Evolutionary conservation across 2,888 invertebrate species (phyloP).

Genomic region (Mythimna pallens): DNA sequence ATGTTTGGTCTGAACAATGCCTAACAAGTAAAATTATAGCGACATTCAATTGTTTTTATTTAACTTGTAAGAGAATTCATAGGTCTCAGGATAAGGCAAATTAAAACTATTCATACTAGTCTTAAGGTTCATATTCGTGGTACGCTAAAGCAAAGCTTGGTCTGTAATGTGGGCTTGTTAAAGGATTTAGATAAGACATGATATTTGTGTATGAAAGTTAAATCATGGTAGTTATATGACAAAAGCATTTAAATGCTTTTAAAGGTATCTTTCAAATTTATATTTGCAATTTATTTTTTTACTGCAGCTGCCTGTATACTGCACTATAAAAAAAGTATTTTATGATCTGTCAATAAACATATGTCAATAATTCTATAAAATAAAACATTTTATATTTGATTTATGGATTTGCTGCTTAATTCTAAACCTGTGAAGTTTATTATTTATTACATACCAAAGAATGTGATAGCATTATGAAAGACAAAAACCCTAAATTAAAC

Average conservation of each 20-base stretch:
- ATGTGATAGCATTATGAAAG: constrained; percentile 47
- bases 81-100: constrained; percentile 57
- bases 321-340: constrained; percentile 16
- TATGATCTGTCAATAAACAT: not conserved
- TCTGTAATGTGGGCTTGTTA: constrained; percentile 65
- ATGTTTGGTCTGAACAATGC: too few species aligned
- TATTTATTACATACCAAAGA: constrained; percentile 38
- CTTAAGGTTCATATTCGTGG: constrained; percentile 58
- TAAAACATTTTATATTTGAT: not conserved
- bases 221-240: constrained; percentile 42
- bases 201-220: constrained; percentile 36
- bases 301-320: constrained; percentile 30
- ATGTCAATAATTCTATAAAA: constrained; percentile 2
- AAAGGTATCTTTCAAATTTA: constrained; percentile 12
- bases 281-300: constrained; percentile 31
- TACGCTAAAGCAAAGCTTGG: constrained; percentile 67
- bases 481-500: constrained; percentile 23
- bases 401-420: not conserved
- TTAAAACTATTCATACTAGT: constrained; percentile 57
- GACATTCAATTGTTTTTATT: constrained; percentile 23
- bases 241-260: constrained; percentile 25
- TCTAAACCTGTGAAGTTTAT: constrained; percentile 6
- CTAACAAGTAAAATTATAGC: constrained; percentile 20
- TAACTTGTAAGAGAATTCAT: constrained; percentile 35
- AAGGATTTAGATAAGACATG: constrained; percentile 25